Base-by-base conservation (phyloP, 2,888 invertebrate species). In the Drosophila basisetae region DNA sequence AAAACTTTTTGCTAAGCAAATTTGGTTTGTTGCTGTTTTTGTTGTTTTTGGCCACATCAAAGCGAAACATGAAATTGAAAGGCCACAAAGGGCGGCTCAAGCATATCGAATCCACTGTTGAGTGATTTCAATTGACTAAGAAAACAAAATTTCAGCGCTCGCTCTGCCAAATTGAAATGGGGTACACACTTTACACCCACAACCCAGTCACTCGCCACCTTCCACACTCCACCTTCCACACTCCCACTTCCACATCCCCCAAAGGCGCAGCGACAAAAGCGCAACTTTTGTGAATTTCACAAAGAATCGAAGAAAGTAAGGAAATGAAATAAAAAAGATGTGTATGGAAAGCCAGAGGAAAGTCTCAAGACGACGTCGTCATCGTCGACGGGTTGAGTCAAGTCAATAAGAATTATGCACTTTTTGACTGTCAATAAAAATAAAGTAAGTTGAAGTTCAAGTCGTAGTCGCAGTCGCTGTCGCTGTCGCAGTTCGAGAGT, bases 351-450 rank as follows among this genome's bases (percentile, higher is more conserved):
- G 67, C 65, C 60, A 54, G 68, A 68, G 70, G 60, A 76, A 86
- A 83, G 80, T 82, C 87, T 80, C 84, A 84, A 86, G 89, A 73
- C 71, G 76, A 68, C 69, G 73, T 68, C 18, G 25, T 25, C 43
- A 68, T 35, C 53, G 47, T 25, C 43, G 63, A 50, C 59, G 75
- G 67, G 73, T 78, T 82, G 72, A 75, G 66, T 39, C 58, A 84
- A 79, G 80, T 86, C 83, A 83, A 79, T 77, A 83, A 84, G 83
- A 85, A 91, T 90, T 90, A 90, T 90, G 91, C 90, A 88, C 83
- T 91, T 90, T 84, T 84, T 78, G 86, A 76, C 89, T 90, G 90
- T 91, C 90, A 90, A 91, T 90, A 91, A 89, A 90, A 89, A 84
- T 87, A 90, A 90, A 87, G 82, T 83, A 79, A 86, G 78, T 81